Conservation (phyloP, 2,113 vertebrate species). For the Sturnus vulgaris region DNA sequence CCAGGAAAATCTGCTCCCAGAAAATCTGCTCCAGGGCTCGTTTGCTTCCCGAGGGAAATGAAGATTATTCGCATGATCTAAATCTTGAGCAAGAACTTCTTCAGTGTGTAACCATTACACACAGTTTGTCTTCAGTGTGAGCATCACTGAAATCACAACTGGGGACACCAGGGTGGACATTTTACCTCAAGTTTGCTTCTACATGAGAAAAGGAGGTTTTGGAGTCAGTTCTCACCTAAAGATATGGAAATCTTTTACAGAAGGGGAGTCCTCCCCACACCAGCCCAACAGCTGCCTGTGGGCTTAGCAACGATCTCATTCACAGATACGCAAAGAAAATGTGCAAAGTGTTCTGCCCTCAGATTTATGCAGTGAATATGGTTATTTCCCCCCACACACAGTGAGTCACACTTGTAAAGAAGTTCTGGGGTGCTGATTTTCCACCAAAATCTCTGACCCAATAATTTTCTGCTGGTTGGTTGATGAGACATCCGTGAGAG, state of each 20-base stretch:
- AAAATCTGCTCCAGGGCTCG: neutral
- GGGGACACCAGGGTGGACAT: neutral
- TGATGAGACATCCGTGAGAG: neutral
- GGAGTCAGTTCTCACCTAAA: neutral
- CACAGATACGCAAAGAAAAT: neutral
- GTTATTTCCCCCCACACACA: neutral
- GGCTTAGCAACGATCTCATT: neutral
- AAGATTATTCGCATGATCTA: neutral
- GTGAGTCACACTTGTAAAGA: neutral
- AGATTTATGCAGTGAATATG: neutral
- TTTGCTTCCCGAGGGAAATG: fast-evolving
- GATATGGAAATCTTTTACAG: neutral
- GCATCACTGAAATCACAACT: neutral
- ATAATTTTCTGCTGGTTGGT: neutral
- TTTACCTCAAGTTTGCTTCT: neutral
- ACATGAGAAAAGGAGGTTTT: neutral
- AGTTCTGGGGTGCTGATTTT: neutral
- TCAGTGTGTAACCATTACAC: too few species aligned
- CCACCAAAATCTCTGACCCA: neutral
- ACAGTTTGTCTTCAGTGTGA: fast-evolving
- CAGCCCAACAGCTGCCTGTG: neutral
- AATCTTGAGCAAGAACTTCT: neutral
- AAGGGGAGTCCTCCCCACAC: neutral
- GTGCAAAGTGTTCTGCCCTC: neutral
- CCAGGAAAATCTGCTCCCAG: neutral